A percentile compares a stretch with the other conserved stretches of the same genome.
These are phyloP conservation scores for Chloropsis hardwickii DNA, from an alignment of 2,113 vertebrate species.

Conservation along the genomic window DNA sequence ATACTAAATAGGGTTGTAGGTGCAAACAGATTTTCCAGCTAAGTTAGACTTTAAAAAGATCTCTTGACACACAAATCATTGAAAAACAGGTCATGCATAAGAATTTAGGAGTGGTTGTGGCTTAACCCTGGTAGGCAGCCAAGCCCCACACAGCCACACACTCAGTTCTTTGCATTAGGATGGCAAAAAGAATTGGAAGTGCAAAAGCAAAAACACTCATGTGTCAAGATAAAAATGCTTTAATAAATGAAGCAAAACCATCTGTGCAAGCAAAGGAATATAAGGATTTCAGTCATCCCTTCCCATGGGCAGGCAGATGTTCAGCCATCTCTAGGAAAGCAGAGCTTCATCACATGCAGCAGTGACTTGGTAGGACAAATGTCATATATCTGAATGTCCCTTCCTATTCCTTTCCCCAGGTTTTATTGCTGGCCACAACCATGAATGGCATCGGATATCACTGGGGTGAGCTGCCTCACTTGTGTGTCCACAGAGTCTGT, in stretches of 20 bases:
- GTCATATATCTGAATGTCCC: not conserved
- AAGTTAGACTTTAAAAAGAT: not conserved
- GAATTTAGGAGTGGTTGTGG: not conserved
- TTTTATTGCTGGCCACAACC: not conserved
- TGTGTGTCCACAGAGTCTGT: not conserved
- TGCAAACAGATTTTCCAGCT: not conserved
- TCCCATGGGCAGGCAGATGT: not conserved
- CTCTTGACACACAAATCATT: not conserved
- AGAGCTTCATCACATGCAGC: not conserved
- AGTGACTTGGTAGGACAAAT: not conserved
- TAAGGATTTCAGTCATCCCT: not conserved
- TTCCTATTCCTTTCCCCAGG: not conserved
- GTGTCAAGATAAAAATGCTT: not conserved
- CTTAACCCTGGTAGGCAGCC: not conserved
- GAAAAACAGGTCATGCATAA: not conserved
- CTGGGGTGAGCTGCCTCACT: accelerated
- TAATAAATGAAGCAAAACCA: not conserved
- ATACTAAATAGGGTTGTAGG: not conserved
- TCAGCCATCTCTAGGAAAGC: not conserved
- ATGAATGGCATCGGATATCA: not conserved
- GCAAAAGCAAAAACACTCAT: not conserved
- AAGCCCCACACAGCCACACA: accelerated
- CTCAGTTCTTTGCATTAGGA: not conserved
- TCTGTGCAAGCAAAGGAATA: not conserved
- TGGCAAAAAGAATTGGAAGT: not conserved